phyloP scores from a whole-genome alignment of 1,140 invertebrate species.

The Drosophila ficusphila region DNA sequence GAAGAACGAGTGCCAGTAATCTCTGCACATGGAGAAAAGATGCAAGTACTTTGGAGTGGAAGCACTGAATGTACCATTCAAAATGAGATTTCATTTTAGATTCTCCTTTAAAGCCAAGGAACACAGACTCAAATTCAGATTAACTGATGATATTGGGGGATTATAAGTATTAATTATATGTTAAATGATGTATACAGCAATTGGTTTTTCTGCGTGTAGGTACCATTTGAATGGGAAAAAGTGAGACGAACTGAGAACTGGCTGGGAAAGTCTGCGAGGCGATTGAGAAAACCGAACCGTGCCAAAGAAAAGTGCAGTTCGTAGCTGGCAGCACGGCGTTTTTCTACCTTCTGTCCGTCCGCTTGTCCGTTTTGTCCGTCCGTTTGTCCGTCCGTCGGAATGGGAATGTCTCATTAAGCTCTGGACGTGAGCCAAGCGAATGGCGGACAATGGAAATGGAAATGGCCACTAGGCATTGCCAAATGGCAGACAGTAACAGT shows the following conservation, averaged over 20 bases:
- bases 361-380: background rate
- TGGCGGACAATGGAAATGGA: constrained; percentile 42
- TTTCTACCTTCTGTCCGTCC: constrained; percentile 18
- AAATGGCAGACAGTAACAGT: constrained; percentile 9
- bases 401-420: constrained; percentile 25
- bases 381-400: too few species aligned
- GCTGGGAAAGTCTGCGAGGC: constrained; percentile 40
- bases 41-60: background rate
- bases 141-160: too few species aligned
- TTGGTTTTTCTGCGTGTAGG: background rate
- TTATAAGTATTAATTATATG: too few species aligned
- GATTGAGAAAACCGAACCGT: constrained; percentile 58
- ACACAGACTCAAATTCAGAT: too few species aligned
- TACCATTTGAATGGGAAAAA: constrained; percentile 37
- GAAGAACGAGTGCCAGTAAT: constrained; percentile 17
- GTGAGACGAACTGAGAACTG: constrained; percentile 37
- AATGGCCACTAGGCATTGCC: constrained; percentile 44
- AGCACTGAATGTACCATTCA: constrained; percentile 1
- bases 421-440: constrained; percentile 49
- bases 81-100: too few species aligned
- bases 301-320: constrained; percentile 66
- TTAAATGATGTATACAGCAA: too few species aligned
- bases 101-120: too few species aligned
- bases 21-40: background rate
- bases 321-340: background rate